Conservation (phyloP, 2,113 vertebrate genomes). For the Sebastes schlegelii region DNA sequence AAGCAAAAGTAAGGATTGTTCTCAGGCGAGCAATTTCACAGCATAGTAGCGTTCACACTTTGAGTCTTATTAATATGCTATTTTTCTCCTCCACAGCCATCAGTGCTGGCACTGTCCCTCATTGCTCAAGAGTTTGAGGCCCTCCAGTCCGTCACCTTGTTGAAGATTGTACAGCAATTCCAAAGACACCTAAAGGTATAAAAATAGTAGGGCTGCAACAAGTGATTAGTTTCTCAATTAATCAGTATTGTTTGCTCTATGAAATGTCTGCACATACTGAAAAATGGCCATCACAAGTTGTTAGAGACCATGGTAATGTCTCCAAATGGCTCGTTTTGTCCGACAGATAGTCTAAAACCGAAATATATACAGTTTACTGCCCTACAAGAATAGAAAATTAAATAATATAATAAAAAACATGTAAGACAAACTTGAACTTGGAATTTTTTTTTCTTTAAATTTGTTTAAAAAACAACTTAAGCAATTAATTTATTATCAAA, state of each 20-base stretch:
- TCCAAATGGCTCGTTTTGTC: not conserved
- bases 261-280: not conserved
- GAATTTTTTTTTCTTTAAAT: not conserved
- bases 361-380: not conserved
- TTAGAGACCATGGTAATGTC: not conserved
- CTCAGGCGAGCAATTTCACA: constrained; percentile 40
- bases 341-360: not conserved
- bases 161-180: constrained; percentile 90
- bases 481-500: too few species aligned
- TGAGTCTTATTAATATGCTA: not conserved
- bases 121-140: constrained; percentile 92
- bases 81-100: constrained; percentile 86
- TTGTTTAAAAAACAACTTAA: too few species aligned
- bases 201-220: not conserved
- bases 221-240: not conserved
- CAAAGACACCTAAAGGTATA: constrained; percentile 93
- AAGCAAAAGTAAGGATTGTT: constrained; percentile 92
- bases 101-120: constrained; percentile 95
- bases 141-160: constrained; percentile 86
- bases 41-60: constrained; percentile 30
- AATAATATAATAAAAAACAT: not conserved
- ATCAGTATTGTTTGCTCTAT: not conserved
- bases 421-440: not conserved
- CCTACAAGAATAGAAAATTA: not conserved
- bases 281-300: not conserved